Base-by-base conservation (phyloP, 2,113 vertebrate genomes). In the Scytalopus superciliaris region DNA sequence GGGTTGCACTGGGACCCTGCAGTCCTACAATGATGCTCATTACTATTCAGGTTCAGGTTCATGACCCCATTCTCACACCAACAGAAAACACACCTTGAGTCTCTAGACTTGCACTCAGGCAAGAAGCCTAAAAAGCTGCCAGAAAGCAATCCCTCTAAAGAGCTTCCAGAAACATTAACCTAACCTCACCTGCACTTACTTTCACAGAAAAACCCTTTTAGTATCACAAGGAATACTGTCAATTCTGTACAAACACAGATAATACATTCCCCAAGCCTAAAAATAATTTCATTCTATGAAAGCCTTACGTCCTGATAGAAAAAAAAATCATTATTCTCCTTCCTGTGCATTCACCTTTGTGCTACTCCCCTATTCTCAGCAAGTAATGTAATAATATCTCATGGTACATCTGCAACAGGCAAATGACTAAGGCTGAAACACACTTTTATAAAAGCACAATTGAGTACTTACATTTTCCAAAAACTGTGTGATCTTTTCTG, bases 401-500 rank as follows among this genome's bases (percentile, higher is more conserved):
- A 44, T 1, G 1, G 75, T 42, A 60, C 14, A 37, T 59, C 67
- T 62, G 30, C 64, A 83, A 57, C 19, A 69, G 35, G 30, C 39
- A 73, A 79, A 84, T 2, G 2, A 70, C 64, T 11, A 64, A 72
- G 44, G 68, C 24, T 53, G 37, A 53, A 89, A 77, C 4, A 64
- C 16, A 14, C 14, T 67, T 55, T 62, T 62, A 80, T 5, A 83
- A 53, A 81, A 89, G 56, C 33, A 74, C 69, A 69, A 84, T 23
- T 84, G 47, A 68, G 33, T 75, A 98, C 99, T 99, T 97, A 99
- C 99, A 17, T 98, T 99, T 97, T 98, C 98, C 96, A 99, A 97
- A 97, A 99, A 99, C 80, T 96, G 98, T 10, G 97, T 97, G 84
- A 99, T 97, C 64, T 98, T 99, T 56, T 99, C 99, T 18, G 98